Evolutionary conservation across 2,113 vertebrate genomes (phyloP).

Genomic region (Recurvirostra avosetta): DNA sequence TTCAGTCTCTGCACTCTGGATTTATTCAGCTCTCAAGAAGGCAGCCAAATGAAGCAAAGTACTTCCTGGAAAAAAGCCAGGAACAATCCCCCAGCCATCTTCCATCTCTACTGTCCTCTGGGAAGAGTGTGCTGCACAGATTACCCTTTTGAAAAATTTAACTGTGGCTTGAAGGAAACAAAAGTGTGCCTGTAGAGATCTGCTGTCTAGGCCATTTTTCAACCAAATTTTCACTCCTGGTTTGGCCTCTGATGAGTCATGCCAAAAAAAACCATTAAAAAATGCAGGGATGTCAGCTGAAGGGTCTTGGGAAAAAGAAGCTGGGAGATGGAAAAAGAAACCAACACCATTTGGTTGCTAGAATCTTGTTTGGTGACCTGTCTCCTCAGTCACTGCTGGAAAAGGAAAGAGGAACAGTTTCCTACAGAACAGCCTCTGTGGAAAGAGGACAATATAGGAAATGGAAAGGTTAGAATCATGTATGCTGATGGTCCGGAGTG

Average conservation of each 20-base stretch:
- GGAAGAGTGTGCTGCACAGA: neutral
- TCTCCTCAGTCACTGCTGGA: neutral
- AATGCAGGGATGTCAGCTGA: neutral
- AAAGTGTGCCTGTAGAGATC: neutral
- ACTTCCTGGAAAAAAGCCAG: conserved; percentile 20
- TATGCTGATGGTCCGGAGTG: neutral
- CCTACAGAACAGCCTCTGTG: conserved; percentile 1
- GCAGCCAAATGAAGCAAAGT: conserved; percentile 15
- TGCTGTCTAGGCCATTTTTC: neutral
- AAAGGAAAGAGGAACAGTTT: conserved; percentile 5
- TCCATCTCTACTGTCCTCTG: neutral
- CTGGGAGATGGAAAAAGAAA: neutral
- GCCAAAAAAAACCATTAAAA: neutral
- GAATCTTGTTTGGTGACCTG: neutral
- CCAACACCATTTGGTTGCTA: neutral
- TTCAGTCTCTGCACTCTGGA: conserved; percentile 10
- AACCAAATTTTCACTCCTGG: neutral
- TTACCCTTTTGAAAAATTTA: conserved; percentile 1
- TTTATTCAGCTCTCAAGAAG: conserved; percentile 14
- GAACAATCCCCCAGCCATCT: conserved; percentile 1
- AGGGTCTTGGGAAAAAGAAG: neutral
- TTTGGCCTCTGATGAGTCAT: neutral
- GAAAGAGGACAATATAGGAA: conserved; percentile 6
- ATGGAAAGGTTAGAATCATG: neutral
- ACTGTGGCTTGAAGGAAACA: neutral